Evolutionary conservation across 2,113 vertebrate species (phyloP), one percentile per base, ranked within the genome.

Genomic region (Tetrao urogallus): DNA sequence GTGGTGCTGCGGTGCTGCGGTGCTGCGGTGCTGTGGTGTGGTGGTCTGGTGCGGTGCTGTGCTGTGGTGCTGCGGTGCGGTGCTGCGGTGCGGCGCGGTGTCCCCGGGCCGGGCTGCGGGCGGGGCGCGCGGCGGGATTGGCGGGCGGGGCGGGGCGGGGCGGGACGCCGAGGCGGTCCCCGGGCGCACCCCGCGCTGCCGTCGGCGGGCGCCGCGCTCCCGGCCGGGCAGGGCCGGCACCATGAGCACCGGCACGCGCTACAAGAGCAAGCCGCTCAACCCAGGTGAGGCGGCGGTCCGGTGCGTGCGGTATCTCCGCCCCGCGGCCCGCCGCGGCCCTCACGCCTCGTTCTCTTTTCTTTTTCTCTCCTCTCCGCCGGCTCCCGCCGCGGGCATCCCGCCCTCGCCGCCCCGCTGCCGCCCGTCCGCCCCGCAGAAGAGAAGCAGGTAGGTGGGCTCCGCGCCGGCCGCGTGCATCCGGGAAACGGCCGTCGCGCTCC

Each of bases 241-340:
- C 50, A 52, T 52, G 50, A 99, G 98, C 97, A 98, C 97, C 78
- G 98, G 97, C 98, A 97, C 98, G 97, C 97, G 99, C 72, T 99
- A 99, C 98, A 99, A 99, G 95, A 99, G 98, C 98, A 98, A 99
- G 93, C 98, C 98, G 96, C 97, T 97, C 3, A 99, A 99, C 98
- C 98, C 99, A 97, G 99, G 99, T 99, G 98, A 98, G 98, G 61
- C 42, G 54, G 86, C 45, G 69, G 47, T 21, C 47, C 20, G 83
- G 40, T 84, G 10, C 50, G 78, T 13, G 81, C 71, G 61, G 71
- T 65, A 70, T 82, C 75, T 42, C 56, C 86, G 32, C 80, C 67
- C 71, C 89, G 66, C 86, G 66, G 79, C 69, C 83, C 91, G 71
- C 70, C 92, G 93, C 75, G 58, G 38, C 93, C 88, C 96, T 91